Percentiles rank a stretch among this genome's conserved stretches.
phyloP scores from a whole-genome alignment of 2,797 vertebrate species.

The Sebastes ruberrimus region DNA sequence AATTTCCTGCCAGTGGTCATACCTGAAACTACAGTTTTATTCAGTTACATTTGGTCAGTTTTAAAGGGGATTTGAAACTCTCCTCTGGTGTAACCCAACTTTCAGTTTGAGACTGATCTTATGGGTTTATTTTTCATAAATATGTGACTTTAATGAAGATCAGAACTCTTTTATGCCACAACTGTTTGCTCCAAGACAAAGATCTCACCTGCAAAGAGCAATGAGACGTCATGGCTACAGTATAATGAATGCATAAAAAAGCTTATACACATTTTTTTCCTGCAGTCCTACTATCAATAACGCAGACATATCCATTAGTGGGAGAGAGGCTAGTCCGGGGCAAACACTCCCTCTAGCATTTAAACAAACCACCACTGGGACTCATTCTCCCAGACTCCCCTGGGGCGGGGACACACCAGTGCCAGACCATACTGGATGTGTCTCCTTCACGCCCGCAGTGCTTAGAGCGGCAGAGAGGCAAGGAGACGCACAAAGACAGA shows the following conservation, averaged over 20 bases:
- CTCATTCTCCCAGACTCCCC: constrained; percentile 80
- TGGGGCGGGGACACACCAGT: constrained; percentile 62
- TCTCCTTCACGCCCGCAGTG: constrained; percentile 62
- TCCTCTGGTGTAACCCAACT: neutral
- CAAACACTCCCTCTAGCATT: constrained; percentile 80
- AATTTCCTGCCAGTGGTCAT: constrained; percentile 16
- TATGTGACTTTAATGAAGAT: neutral
- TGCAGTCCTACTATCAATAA: constrained; percentile 76
- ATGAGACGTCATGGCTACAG: constrained; percentile 19
- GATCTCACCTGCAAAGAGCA: constrained; percentile 51
- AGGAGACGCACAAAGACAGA: constrained; percentile 14
- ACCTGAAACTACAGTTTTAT: constrained; percentile 3
- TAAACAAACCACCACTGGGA: constrained; percentile 77
- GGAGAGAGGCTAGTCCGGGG: constrained; percentile 62
- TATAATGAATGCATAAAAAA: constrained; percentile 68
- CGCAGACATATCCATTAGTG: constrained; percentile 78
- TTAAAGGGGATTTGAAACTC: constrained; percentile 15
- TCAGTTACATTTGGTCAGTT: constrained; percentile 5
- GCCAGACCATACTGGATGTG: constrained; percentile 59
- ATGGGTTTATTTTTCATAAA: constrained; percentile 3
- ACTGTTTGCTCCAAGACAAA: constrained; percentile 15
- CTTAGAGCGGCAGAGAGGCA: constrained; percentile 30
- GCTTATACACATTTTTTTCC: constrained; percentile 58
- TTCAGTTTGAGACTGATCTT: neutral
- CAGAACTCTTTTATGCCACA: constrained; percentile 2